phyloP scores from a whole-genome alignment of 2,888 invertebrate genomes.

The Nomada fabriciana region DNA sequence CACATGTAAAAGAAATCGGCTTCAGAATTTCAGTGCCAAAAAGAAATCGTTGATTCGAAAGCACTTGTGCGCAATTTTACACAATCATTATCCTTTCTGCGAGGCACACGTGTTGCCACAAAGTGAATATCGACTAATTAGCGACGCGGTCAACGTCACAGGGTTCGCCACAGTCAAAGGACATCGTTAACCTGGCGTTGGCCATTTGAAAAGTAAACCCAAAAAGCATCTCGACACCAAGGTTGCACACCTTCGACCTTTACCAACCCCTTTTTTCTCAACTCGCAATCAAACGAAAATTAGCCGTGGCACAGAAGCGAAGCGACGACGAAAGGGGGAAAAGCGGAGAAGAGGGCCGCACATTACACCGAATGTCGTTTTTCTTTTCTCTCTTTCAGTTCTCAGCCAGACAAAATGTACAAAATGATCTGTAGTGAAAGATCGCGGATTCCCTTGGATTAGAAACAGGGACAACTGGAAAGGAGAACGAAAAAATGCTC shows the following conservation, averaged over 20 bases:
- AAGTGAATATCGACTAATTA: conserved; percentile 73
- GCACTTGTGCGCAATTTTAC: conserved; percentile 48
- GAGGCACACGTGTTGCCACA: conserved; percentile 47
- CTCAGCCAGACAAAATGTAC: conserved; percentile 56
- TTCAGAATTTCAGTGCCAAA: background rate
- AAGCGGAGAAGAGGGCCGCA: conserved; percentile 34
- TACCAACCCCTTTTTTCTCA: conserved; percentile 36
- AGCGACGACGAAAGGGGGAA: background rate
- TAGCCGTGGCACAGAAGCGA: conserved; percentile 62
- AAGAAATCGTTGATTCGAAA: conserved; percentile 30
- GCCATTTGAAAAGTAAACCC: conserved; percentile 37
- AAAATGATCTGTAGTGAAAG: conserved; percentile 36
- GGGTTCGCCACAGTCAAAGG: conserved; percentile 67
- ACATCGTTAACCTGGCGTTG: conserved; percentile 65
- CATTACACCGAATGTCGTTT: conserved; percentile 9
- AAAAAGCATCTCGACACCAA: conserved; percentile 35
- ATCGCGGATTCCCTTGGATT: background rate
- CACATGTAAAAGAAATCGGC: background rate
- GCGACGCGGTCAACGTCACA: conserved; percentile 62
- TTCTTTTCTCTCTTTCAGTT: conserved; percentile 39
- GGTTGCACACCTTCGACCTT: conserved; percentile 49
- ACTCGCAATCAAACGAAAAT: conserved; percentile 78
- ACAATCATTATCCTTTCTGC: conserved; percentile 31
- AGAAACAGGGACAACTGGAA: background rate
- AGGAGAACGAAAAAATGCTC: conserved; percentile 11